These are phyloP conservation scores for Larimichthys crocea DNA, from an alignment of 2,113 vertebrate species.

Conservation along the genomic window DNA sequence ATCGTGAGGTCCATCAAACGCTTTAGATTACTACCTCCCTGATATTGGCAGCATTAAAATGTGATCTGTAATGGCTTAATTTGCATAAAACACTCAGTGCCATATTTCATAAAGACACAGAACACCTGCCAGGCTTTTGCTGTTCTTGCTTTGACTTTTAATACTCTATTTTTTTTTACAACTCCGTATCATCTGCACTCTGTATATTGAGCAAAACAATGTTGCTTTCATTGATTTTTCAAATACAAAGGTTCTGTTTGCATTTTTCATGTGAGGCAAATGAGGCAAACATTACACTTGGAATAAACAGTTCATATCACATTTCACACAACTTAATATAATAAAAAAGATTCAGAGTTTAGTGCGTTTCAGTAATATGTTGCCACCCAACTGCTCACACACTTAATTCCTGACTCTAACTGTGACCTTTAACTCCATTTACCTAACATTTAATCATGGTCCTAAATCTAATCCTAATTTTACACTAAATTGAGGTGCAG, in stretches of 20 bases:
- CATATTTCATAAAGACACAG: background rate
- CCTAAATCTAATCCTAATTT: background rate
- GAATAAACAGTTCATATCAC: background rate
- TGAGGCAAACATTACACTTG: background rate
- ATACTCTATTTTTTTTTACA: background rate
- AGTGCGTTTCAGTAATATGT: background rate
- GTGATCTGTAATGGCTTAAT: background rate
- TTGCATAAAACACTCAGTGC: slow-evolving; percentile 5
- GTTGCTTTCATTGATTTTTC: background rate
- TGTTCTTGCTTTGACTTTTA: background rate
- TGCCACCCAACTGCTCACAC: no score
- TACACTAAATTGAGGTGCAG: background rate
- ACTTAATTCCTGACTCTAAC: background rate
- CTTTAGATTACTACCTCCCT: slow-evolving; percentile 6
- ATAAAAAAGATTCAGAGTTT: background rate
- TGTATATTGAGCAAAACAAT: background rate
- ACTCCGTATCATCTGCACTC: background rate
- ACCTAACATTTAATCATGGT: background rate
- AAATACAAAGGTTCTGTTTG: background rate
- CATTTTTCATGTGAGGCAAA: background rate
- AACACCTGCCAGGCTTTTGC: background rate
- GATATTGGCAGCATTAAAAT: slow-evolving; percentile 4
- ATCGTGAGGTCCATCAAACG: background rate
- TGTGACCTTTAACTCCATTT: background rate
- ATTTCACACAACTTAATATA: background rate